phyloP scores from a whole-genome alignment of 2,888 invertebrate species.

The Hoplodrina blanda region DNA sequence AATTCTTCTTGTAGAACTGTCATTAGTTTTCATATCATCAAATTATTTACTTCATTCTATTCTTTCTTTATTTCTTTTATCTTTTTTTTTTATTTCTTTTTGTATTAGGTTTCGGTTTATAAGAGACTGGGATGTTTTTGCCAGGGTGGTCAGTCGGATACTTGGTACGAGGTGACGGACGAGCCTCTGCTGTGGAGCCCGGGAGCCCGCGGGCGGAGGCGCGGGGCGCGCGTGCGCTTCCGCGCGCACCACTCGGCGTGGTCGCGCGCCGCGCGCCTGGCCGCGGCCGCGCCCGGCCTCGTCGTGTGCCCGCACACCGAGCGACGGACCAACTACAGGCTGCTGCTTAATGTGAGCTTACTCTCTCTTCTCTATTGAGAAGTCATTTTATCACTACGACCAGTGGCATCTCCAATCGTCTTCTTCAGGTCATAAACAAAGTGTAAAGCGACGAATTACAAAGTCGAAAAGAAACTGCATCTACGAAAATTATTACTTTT shows the following conservation, averaged over 20 bases:
- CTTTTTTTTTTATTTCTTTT: background rate
- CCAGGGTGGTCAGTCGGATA: slow-evolving; percentile 92
- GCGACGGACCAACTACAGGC: slow-evolving; percentile 93
- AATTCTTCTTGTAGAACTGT: too few species aligned
- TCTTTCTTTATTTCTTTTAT: background rate
- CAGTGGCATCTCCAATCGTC: background rate
- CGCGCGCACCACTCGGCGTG: slow-evolving; percentile 76
- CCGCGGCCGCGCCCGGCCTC: slow-evolving; percentile 94
- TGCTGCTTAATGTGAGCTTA: slow-evolving; percentile 91
- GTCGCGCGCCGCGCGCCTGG: slow-evolving; percentile 91
- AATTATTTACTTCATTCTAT: background rate
- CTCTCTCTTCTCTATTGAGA: background rate
- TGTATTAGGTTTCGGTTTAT: slow-evolving; percentile 23
- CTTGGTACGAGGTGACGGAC: slow-evolving; percentile 89
- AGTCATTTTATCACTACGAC: background rate
- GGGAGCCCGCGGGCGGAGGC: slow-evolving; percentile 80
- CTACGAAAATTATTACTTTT: too few species aligned
- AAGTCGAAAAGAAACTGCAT: too few species aligned
- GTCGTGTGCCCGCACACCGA: slow-evolving; percentile 94
- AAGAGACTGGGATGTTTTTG: slow-evolving; percentile 19
- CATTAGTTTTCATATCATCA: background rate
- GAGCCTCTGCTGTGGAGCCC: slow-evolving; percentile 93
- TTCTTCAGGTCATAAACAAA: too few species aligned
- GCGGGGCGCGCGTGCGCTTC: slow-evolving; percentile 68
- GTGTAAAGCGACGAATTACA: too few species aligned